Evolutionary conservation across 2,797 vertebrate genomes (phyloP).

Genomic region (Urophycis tenuis): DNA sequence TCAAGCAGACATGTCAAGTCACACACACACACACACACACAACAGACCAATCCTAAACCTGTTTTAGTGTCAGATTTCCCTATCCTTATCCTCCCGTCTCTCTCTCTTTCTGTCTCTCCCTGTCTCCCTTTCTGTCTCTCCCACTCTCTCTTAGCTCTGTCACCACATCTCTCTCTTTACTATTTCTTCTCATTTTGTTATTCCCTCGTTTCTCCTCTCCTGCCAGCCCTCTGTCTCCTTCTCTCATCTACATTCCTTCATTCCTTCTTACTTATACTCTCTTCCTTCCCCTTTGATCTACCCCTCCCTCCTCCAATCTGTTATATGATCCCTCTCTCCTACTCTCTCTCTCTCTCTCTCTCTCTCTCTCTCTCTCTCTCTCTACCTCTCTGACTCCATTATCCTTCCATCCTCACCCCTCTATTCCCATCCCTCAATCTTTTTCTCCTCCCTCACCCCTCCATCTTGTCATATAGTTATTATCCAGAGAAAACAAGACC

Average conservation of each 20-base stretch:
- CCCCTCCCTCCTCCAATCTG: neutral
- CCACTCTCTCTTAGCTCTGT: neutral
- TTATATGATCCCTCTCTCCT: neutral
- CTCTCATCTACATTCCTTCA: neutral
- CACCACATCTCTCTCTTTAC: neutral
- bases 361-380: neutral
- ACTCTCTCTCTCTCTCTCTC: neutral
- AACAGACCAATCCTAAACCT: no score
- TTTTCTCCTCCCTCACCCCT: constrained; percentile 8
- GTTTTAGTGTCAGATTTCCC: neutral
- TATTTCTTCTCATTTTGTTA: neutral
- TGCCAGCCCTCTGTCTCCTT: neutral
- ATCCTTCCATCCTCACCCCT: constrained; percentile 17
- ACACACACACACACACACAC: neutral
- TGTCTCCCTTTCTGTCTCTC: neutral
- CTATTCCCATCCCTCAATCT: constrained; percentile 28
- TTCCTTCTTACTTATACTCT: neutral
- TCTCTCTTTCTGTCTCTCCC: neutral
- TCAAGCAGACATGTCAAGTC: no score
- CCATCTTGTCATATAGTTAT: constrained; percentile 34
- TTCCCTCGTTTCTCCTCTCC: neutral
- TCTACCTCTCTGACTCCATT: constrained; percentile 16
- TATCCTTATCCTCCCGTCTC: neutral
- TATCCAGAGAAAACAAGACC: constrained; percentile 63
- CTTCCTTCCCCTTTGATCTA: neutral